A percentile compares a stretch with the other conserved stretches of the same genome.
phyloP scores from a whole-genome alignment of 1,140 invertebrate genomes.

The Physella acuta region DNA sequence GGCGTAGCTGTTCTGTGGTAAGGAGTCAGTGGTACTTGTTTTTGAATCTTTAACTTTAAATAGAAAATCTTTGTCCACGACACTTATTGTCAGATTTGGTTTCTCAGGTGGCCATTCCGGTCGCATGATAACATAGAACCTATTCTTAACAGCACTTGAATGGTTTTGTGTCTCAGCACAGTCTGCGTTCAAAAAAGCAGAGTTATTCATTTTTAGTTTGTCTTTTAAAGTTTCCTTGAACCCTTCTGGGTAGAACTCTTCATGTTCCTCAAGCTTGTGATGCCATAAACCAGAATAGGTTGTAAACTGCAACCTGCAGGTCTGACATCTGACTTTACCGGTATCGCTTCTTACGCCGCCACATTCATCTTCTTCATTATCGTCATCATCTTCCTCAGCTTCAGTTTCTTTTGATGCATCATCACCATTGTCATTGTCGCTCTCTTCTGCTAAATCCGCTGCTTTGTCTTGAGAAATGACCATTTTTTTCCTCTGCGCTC shows the following conservation, averaged over 20 bases:
- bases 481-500: background rate
- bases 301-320: constrained; percentile 6
- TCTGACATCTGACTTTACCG: constrained; percentile 16
- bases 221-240: background rate
- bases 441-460: background rate
- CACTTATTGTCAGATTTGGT: background rate
- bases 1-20: background rate
- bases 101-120: constrained; percentile 12
- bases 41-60: constrained; percentile 5
- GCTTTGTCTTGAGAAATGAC: background rate
- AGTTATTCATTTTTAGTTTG: constrained; percentile 7
- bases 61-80: constrained; percentile 14
- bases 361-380: constrained; percentile 13
- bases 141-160: constrained; percentile 7
- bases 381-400: constrained; percentile 15
- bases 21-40: background rate
- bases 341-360: background rate
- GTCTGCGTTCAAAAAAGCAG: background rate
- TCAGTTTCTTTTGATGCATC: background rate
- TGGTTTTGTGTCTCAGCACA: background rate
- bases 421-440: background rate
- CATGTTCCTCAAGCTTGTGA: constrained; percentile 16
- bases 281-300: constrained; percentile 19
- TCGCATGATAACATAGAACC: constrained; percentile 13
- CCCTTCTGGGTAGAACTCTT: constrained; percentile 1